Percentiles rank a stretch among this genome's conserved stretches.
phyloP scores from a whole-genome alignment of 2,113 vertebrate species.

The Syrmaticus mikado region DNA sequence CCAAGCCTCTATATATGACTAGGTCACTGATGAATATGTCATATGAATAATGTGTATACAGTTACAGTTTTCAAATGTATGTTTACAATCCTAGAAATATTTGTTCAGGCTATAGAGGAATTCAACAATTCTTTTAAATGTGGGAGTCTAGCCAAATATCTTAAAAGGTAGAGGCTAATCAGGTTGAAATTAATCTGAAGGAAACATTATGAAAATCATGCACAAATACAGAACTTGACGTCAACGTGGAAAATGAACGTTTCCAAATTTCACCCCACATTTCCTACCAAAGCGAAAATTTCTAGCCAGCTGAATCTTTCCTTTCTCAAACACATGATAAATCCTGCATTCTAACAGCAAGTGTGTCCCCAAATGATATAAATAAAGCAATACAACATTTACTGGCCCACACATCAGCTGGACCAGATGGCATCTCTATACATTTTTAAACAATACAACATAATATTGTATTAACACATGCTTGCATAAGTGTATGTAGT shows the following conservation, averaged over 20 bases:
- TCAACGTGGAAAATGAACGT: neutral
- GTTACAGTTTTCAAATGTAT: neutral
- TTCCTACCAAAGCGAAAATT: neutral
- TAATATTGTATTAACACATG: conserved; percentile 35
- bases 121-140: neutral
- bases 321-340: conserved; percentile 1
- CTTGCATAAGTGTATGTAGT: conserved; percentile 12
- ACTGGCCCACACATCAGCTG: conserved; percentile 49
- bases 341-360: conserved; percentile 13
- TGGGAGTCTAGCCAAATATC: neutral
- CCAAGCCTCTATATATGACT: neutral
- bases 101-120: neutral
- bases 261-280: neutral
- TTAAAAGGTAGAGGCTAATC: neutral
- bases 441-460: conserved; percentile 55
- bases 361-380: neutral
- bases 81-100: neutral
- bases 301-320: neutral
- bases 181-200: neutral
- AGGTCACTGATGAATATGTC: neutral
- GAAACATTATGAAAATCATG: neutral
- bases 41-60: neutral
- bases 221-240: neutral
- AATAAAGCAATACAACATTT: conserved; percentile 45
- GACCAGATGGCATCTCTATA: conserved; percentile 55